Conservation (phyloP, 2,113 vertebrate genomes). For the Heptranchias perlo region DNA sequence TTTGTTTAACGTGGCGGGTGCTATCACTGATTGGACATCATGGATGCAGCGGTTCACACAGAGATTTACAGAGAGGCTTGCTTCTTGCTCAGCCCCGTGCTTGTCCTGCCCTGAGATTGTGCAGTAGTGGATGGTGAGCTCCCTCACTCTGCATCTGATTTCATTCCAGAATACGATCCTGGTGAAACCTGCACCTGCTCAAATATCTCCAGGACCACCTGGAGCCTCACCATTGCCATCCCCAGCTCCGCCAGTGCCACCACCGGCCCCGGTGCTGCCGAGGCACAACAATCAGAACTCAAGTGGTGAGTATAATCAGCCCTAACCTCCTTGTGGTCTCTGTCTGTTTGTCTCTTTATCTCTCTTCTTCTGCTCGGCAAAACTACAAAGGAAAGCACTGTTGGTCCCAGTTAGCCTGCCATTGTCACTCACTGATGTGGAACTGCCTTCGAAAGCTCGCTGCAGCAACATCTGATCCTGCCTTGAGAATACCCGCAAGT, state of each 20-base stretch:
- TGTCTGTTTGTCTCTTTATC: background rate
- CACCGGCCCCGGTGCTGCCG: background rate
- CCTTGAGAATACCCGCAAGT: background rate
- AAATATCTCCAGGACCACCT: background rate
- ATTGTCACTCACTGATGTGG: background rate
- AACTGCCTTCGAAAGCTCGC: background rate
- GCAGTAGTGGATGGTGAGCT: background rate
- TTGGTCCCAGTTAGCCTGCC: background rate
- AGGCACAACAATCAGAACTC: background rate
- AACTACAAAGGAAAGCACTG: background rate
- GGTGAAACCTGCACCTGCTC: background rate
- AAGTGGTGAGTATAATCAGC: background rate
- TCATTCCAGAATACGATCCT: background rate
- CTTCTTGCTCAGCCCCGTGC: background rate
- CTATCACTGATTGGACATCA: background rate
- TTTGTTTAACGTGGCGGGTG: background rate
- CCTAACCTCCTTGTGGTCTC: background rate
- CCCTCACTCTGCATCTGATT: background rate
- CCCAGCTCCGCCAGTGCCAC: background rate
- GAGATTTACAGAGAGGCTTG: background rate
- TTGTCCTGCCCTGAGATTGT: background rate
- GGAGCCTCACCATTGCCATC: background rate
- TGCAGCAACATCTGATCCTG: too few relatives aligned
- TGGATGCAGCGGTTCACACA: background rate
- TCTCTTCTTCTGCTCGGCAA: background rate